Evolutionary conservation across 2,888 invertebrate species (phyloP).

Genomic region (Drosophila silvestris): DNA sequence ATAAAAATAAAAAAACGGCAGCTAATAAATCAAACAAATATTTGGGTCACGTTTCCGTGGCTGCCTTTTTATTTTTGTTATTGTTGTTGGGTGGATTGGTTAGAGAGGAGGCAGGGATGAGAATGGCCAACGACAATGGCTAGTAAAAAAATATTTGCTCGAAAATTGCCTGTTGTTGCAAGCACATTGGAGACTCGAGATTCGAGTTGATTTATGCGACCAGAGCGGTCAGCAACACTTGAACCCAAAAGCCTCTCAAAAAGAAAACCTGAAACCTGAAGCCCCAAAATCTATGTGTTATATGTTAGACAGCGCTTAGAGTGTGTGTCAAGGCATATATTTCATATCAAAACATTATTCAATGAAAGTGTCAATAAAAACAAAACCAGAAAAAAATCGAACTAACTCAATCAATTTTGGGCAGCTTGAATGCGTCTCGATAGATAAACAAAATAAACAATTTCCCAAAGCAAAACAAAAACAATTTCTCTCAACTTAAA

Average conservation of each 20-base stretch:
- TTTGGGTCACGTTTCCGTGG: slow-evolving; percentile 79
- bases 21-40: slow-evolving; percentile 81
- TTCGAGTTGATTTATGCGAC: slow-evolving; percentile 68
- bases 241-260: slow-evolving; percentile 24
- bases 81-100: neutral
- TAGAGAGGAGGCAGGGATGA: slow-evolving; percentile 27
- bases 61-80: slow-evolving; percentile 1
- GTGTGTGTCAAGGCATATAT: slow-evolving; percentile 48
- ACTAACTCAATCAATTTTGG: slow-evolving; percentile 71
- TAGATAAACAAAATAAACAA: slow-evolving; percentile 70
- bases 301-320: slow-evolving; percentile 29
- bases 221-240: slow-evolving; percentile 68
- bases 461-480: slow-evolving; percentile 52
- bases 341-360: slow-evolving; percentile 72
- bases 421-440: slow-evolving; percentile 43
- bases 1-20: slow-evolving; percentile 35
- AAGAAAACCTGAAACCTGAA: neutral
- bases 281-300: slow-evolving; percentile 4
- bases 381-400: slow-evolving; percentile 29
- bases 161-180: slow-evolving; percentile 76
- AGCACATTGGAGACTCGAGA: slow-evolving; percentile 26
- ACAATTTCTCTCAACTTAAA: neutral
- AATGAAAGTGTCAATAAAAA: slow-evolving; percentile 74
- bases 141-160: slow-evolving; percentile 73
- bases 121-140: slow-evolving; percentile 68